Evolutionary conservation across 92 coral and sea anemone species (phyloP).

Genomic region (Paragorgia papillata): DNA sequence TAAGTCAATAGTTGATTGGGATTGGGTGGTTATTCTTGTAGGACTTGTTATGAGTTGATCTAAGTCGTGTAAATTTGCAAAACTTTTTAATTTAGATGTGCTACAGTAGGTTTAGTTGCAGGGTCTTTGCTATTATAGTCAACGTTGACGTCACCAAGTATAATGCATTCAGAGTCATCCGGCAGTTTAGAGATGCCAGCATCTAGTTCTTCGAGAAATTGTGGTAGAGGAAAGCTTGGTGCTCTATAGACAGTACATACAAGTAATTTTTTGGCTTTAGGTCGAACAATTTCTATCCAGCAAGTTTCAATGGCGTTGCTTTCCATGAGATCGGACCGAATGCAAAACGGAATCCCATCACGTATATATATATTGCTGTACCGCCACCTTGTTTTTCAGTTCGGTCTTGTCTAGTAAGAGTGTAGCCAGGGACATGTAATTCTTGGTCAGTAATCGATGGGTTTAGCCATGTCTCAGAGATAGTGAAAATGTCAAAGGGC

Average conservation of each 20-base stretch:
- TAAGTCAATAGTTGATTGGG: constrained; percentile 42
- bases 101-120: not conserved
- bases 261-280: constrained; percentile 35
- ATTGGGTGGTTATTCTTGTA: constrained; percentile 39
- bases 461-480: constrained; percentile 60
- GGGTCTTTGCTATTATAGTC: not conserved
- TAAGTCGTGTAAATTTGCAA: not conserved
- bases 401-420: constrained; percentile 48
- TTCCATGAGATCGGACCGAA: constrained; percentile 37
- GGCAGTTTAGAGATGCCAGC: not conserved
- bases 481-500: constrained; percentile 52
- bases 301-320: constrained; percentile 36
- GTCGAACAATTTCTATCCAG: constrained; percentile 54
- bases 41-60: constrained; percentile 22
- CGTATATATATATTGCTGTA: constrained; percentile 37
- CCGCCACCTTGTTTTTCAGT: constrained; percentile 50
- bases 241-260: constrained; percentile 31
- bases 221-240: not conserved
- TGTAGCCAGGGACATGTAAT: constrained; percentile 39
- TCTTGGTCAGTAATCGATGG: constrained; percentile 43
- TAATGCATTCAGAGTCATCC: not conserved
- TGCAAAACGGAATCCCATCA: constrained; percentile 41
- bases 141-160: constrained; percentile 18
- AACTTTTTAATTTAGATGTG: not conserved
- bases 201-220: constrained; percentile 3